Base-by-base conservation (phyloP, 1,140 invertebrate species). In the Drosophila equinoxialis region DNA sequence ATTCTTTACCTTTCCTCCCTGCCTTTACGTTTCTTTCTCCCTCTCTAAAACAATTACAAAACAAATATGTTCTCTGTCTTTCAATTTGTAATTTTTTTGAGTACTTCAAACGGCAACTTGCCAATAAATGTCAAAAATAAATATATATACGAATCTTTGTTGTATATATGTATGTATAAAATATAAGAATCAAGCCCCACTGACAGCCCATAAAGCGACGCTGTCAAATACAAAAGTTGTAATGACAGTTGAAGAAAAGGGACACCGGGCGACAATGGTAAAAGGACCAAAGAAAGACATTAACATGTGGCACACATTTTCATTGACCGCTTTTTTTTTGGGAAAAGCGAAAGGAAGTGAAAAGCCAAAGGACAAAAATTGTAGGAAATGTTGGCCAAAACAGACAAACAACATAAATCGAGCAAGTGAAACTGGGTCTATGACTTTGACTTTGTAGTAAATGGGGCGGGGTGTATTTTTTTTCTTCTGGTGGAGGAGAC, bases 71-170 rank as follows among this genome's bases (percentile, higher is more conserved):
- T 11, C 14, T 17, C n/a, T 37, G 57, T 39, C 55, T 58, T 58
- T 58, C 55, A 58, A 58, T 58, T 58, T 58, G 8, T 7, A 35
- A 58, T 58, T 37, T 58, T 58, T 58, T 58, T 35, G 14, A 14
- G 74, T 58, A 77, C 75, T 77, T 77, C 41, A 71, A 77, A 78
- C 48, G 72, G 76, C 66, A 76, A 76, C 59, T 76, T 76, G 74
- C 74, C 74, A 77, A 77, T 77, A 77, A 77, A 71, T 78, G 75
- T 77, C 68, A 72, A 77, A 63, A 77, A 77, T 77, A 78, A 71
- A 7, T 51, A 23, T 51, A 23, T 48, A 8, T 48, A 48, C 8
- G 8, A 51, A 23, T 51, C 17, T 51, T 10, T 23, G 30, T 6
- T 30, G 30, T 30, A 30, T 0, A 6, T 30, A 6, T 30, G 6